Conservation (phyloP, 2,888 invertebrate species). For the Iphiclides podalirius region DNA sequence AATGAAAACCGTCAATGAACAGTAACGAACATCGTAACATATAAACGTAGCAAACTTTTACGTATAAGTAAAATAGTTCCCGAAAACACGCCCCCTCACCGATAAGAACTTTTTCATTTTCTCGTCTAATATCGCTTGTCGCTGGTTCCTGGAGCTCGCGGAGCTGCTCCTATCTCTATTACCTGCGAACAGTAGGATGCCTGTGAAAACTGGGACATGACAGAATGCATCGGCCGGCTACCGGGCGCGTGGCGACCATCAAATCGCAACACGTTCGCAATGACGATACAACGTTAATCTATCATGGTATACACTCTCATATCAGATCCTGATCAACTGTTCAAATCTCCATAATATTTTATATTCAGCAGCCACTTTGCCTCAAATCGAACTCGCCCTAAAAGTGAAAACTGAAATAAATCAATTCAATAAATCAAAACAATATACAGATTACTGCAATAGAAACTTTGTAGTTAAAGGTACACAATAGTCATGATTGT, state of each 20-base stretch:
- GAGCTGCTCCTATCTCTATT: constrained; percentile 83
- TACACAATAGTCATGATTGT: constrained; percentile 1
- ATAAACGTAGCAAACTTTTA: constrained; percentile 63
- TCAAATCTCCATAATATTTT: too few species aligned
- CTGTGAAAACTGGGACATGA: constrained; percentile 52
- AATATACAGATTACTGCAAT: too few species aligned
- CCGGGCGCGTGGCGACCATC: constrained; percentile 59
- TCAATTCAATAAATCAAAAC: too few species aligned
- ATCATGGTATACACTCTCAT: too few species aligned
- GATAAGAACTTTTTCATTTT: constrained; percentile 96
- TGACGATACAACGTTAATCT: constrained; percentile 11
- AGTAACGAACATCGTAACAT: constrained; percentile 63
- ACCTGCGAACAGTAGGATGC: constrained; percentile 75
- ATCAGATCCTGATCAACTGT: too few species aligned
- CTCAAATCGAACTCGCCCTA: not conserved
- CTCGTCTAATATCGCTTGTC: constrained; percentile 93
- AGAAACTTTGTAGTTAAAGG: too few species aligned
- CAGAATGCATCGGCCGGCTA: constrained; percentile 39
- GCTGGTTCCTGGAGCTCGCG: constrained; percentile 86
- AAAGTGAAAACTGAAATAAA: constrained; percentile 10
- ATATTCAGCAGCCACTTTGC: too few species aligned
- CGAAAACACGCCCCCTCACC: constrained; percentile 83
- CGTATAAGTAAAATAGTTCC: constrained; percentile 58
- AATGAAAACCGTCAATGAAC: constrained; percentile 44
- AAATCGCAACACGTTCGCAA: constrained; percentile 51